Evolutionary conservation across 1,140 invertebrate genomes (phyloP).

Genomic region (Macrobrachium rosenbergii): DNA sequence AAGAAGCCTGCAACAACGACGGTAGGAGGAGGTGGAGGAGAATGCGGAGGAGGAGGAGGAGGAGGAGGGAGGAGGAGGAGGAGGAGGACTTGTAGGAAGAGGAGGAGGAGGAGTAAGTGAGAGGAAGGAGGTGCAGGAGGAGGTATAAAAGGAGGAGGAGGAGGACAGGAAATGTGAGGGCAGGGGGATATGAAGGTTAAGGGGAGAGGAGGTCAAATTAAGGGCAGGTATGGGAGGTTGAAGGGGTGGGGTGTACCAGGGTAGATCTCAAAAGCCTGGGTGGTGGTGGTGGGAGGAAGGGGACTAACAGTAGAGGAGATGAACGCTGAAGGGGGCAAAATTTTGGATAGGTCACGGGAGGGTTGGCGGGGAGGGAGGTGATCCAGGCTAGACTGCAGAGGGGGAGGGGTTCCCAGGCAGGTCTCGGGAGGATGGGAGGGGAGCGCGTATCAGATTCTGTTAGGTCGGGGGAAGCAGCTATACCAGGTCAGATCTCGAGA

Average conservation of each 20-base stretch:
- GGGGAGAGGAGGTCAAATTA: neutral
- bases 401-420: neutral
- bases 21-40: neutral
- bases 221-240: neutral
- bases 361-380: neutral
- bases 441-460: too few species aligned
- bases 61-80: neutral
- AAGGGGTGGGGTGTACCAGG: neutral
- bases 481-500: slow-evolving; percentile 6
- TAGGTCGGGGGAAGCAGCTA: too few species aligned
- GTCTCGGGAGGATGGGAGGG: neutral
- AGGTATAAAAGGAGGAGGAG: neutral
- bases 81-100: neutral
- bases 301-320: neutral
- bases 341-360: neutral
- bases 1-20: neutral
- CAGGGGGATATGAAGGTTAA: neutral
- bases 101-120: neutral
- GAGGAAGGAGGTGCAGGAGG: neutral
- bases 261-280: neutral
- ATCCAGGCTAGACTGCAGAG: neutral
- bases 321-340: neutral
- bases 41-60: neutral
- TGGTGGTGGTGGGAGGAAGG: neutral
- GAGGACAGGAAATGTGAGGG: neutral